These are phyloP conservation scores for Papilio polyxenes DNA, from an alignment of 1,140 invertebrate genomes.

Conservation along the genomic window DNA sequence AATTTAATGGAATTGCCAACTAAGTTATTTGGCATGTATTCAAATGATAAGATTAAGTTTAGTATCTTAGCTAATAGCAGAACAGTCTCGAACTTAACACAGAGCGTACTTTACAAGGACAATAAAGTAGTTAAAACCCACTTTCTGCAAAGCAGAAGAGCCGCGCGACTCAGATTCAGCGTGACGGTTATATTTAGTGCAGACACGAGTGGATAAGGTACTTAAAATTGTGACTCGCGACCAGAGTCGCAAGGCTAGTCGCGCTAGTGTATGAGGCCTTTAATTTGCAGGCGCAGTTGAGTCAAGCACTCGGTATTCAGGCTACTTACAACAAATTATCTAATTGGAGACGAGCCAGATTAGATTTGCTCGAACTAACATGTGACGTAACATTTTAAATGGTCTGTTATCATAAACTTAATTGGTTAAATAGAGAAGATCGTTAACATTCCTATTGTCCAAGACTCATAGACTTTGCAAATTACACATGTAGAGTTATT, in stretches of 20 bases:
- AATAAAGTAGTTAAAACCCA: background rate
- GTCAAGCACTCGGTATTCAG: slow-evolving; percentile 12
- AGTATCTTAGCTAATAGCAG: background rate
- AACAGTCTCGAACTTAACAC: background rate
- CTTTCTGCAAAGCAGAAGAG: background rate
- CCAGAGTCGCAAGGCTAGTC: background rate
- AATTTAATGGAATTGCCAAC: no score
- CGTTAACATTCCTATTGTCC: slow-evolving; percentile 1
- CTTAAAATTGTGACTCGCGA: no score
- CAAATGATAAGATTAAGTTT: no score
- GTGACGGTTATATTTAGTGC: background rate
- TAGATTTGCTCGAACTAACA: background rate
- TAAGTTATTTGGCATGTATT: no score
- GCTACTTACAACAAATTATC: slow-evolving; percentile 26
- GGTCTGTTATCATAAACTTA: slow-evolving; percentile 4
- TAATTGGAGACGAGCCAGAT: slow-evolving; percentile 17
- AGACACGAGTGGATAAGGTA: background rate
- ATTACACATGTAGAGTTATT: no score
- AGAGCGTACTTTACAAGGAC: background rate
- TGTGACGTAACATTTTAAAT: slow-evolving; percentile 10
- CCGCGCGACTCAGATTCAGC: no score
- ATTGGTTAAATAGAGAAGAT: background rate
- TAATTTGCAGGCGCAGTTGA: background rate
- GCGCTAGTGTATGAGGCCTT: background rate
- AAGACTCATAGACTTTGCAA: background rate